phyloP scores from a whole-genome alignment of 2,888 invertebrate species.

The Pilophorus perplexus region DNA sequence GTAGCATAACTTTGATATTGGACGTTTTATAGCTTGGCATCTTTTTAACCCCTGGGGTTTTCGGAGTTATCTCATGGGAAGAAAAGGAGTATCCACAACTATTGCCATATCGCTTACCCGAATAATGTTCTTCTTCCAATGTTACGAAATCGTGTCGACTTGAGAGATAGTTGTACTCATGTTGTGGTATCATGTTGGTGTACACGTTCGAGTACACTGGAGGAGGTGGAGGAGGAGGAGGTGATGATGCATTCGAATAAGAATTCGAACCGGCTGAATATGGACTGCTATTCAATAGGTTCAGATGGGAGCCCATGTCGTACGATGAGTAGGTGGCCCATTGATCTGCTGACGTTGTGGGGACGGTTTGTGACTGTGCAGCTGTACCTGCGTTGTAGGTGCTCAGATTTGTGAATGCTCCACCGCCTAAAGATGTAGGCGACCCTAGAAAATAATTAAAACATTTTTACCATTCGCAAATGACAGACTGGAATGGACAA shows the following conservation, averaged over 20 bases:
- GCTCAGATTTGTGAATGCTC: slow-evolving; percentile 24
- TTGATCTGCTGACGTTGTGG: slow-evolving; percentile 63
- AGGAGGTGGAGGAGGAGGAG: slow-evolving; percentile 50
- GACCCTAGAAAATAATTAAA: slow-evolving; percentile 10
- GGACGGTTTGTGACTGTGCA: slow-evolving; percentile 33
- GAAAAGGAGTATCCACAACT: no score
- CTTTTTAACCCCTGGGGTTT: no score
- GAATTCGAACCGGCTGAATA: slow-evolving; percentile 57
- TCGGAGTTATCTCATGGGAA: no score
- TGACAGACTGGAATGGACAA: background rate
- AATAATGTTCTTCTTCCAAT: slow-evolving; percentile 53
- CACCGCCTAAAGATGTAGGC: slow-evolving; percentile 28
- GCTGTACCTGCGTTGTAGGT: slow-evolving; percentile 29
- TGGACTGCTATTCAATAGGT: slow-evolving; percentile 63
- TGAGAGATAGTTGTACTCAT: slow-evolving; percentile 47
- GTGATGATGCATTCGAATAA: slow-evolving; percentile 51
- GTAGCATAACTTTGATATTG: no score
- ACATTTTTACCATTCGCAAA: no score
- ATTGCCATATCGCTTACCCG: no score
- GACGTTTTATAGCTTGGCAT: no score
- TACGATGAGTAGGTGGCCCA: slow-evolving; percentile 52
- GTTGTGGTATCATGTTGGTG: slow-evolving; percentile 46
- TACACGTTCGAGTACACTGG: slow-evolving; percentile 52
- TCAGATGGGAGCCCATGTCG: slow-evolving; percentile 61
- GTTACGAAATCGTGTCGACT: slow-evolving; percentile 41